A percentile compares a stretch with the other conserved stretches of the same genome.
Conservation (phyloP, 2,888 invertebrate genomes). For the Leptarthrus brevirostris region DNA sequence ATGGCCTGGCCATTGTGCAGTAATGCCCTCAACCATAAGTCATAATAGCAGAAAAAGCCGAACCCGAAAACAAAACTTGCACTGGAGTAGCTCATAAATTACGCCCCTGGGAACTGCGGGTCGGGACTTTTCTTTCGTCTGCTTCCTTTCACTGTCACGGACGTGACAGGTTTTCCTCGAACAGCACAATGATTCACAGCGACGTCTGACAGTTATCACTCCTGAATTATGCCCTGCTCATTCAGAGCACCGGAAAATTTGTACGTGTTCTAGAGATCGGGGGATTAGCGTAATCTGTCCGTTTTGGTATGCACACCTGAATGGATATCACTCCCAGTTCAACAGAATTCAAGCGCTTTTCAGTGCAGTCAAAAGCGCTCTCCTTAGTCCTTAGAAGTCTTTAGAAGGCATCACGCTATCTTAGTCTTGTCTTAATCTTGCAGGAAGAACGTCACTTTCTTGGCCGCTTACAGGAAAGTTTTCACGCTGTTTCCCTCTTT, state of each 20-base stretch:
- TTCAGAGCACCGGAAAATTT: neutral
- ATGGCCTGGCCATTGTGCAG: slow-evolving; percentile 32
- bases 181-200: slow-evolving; percentile 14
- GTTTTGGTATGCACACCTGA: slow-evolving; percentile 1
- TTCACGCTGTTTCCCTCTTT: neutral
- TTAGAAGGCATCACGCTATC: too few species aligned
- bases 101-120: slow-evolving; percentile 15
- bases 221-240: slow-evolving; percentile 28
- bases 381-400: too few species aligned
- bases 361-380: too few species aligned
- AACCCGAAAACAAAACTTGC: slow-evolving; percentile 37
- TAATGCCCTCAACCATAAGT: slow-evolving; percentile 47
- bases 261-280: neutral
- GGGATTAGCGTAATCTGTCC: neutral
- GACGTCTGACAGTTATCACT: slow-evolving; percentile 35
- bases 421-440: too few species aligned
- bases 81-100: slow-evolving; percentile 33
- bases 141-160: slow-evolving; percentile 40
- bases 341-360: too few species aligned
- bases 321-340: neutral
- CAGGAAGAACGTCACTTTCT: neutral
- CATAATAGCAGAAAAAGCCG: slow-evolving; percentile 34
- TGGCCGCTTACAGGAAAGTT: neutral
- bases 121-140: slow-evolving; percentile 8
- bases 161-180: slow-evolving; percentile 35